Conservation (phyloP, 2,888 invertebrate species). For the Trisateles emortualis region DNA sequence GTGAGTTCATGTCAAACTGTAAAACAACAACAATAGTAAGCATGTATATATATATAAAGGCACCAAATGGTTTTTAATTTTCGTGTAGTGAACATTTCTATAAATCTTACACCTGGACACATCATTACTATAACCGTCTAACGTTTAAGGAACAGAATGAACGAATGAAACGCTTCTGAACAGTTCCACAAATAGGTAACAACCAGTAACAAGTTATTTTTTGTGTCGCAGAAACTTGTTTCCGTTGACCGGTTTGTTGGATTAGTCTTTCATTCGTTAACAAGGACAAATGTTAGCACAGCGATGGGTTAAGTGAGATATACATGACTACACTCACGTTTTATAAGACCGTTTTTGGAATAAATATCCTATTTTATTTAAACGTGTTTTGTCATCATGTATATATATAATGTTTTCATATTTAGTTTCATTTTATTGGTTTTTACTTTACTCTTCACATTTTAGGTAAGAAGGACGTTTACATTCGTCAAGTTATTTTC, state of each 20-base stretch:
- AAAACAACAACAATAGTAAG: neutral
- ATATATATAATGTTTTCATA: neutral
- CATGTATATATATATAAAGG: neutral
- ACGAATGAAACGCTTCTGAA: slow-evolving; percentile 21
- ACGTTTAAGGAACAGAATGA: neutral
- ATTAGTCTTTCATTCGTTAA: slow-evolving; percentile 52
- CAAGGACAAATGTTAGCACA: slow-evolving; percentile 53
- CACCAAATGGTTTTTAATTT: neutral
- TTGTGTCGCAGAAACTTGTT: slow-evolving; percentile 56
- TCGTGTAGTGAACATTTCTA: neutral
- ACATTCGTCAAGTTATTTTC: neutral
- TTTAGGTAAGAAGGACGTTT: neutral
- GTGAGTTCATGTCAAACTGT: no score
- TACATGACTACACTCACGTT: slow-evolving; percentile 15
- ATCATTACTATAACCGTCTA: slow-evolving; percentile 12
- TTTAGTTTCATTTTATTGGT: neutral
- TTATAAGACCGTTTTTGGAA: slow-evolving; percentile 7
- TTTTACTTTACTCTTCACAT: neutral
- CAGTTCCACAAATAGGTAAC: slow-evolving; percentile 36
- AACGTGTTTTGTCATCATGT: neutral
- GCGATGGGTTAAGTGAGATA: slow-evolving; percentile 12
- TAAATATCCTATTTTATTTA: neutral
- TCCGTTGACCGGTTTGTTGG: slow-evolving; percentile 46
- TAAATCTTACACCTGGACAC: neutral
- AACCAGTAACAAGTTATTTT: slow-evolving; percentile 41